Evolutionary conservation across 2,888 invertebrate species (phyloP), one percentile per base, ranked within the genome.

Genomic region (Acronicta psi): DNA sequence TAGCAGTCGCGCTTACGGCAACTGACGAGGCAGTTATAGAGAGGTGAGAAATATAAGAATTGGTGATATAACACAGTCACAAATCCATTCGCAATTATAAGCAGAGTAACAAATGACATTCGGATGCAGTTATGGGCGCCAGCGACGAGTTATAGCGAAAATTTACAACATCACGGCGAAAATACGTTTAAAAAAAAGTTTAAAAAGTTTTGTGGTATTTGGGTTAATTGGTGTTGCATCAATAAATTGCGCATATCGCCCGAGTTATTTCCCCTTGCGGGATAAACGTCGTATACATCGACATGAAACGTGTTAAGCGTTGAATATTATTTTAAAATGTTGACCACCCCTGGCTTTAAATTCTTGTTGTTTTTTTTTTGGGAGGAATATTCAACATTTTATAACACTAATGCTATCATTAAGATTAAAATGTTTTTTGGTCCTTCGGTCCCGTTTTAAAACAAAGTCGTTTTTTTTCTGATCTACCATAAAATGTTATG

Each of bases 71-170:
- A 11, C 18, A 56, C 13, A 23, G n/a, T 20, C 13, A 11, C 14
- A 66, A 60, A 73, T 72, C 50, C 60, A n/a, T 54, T 72, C 57
- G 65, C 69, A 78, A 72, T 72, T 73, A 68, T 66, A 69, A 73
- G 70, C 70, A 54, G 36, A 11, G 53, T 53, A 36, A 7, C 49
- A 65, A 74, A 79, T 70, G 71, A 59, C 64, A 20, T 62, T 47
- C 75, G 79, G 77, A 79, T 55, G 62, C 71, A 52, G 67, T 71
- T 69, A 75, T 67, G 47, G 45, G 69, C 59, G 9, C 42, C 56
- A 40, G 25, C 64, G 52, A 62, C 62, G 65, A 59, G 56, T 60
- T 59, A 40, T 44, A 63, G 45, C 57, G 46, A 56, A 61, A 59
- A 75, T 73, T 72, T 64, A 76, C 72, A 67, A 67, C 56, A 67